Base-by-base conservation (phyloP, 2,113 vertebrate species). In the Asarcornis scutulata region DNA sequence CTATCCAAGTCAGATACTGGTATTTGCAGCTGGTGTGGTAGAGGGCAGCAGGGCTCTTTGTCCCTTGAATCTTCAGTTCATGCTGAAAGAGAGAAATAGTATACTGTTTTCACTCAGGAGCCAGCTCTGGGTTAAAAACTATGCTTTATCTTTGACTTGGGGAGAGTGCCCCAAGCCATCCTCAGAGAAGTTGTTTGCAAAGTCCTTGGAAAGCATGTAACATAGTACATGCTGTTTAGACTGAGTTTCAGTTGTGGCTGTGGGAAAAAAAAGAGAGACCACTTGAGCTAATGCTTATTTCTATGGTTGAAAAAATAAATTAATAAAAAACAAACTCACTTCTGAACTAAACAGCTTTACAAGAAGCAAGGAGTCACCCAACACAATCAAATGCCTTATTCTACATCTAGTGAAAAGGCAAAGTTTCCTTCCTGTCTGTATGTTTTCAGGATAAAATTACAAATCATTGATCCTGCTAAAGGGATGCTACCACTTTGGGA, bases 171-270 rank as follows among this genome's bases (percentile, higher is more conserved):
- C 72, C 90, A 80, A 91, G 22, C 36, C 55, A 90, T 74, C 36
- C 21, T 29, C n/a, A 60, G 80, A 53, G 46, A 91, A 93, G 73
- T 66, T 67, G 34, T 68, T 90, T 79, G 77, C 26, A 69, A 72
- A 93, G 81, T 63, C 52, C 38, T 93, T 94, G 91, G 76, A 86
- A 86, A 95, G 25, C 58, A 48, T 82, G 25, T 56, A 74, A 60
- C 14, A 26, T 5, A 13, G 63, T 14, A 40, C 40, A 13, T 40
- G 5, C 4, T 55, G 31, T 50, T 93, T 29, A 77, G 36, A 29
- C 27, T 32, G 55, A 22, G 9, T 25, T 63, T 88, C 36, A 22
- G 5, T n/a, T 82, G 42, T 86, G 20, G 42, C 75, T 40, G 27
- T 15, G 38, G 34, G 21, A 26, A 11, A 52, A 64, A 27, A 60